Evolutionary conservation across 2,113 vertebrate species (phyloP).

Genomic region (Poecilia latipinna): DNA sequence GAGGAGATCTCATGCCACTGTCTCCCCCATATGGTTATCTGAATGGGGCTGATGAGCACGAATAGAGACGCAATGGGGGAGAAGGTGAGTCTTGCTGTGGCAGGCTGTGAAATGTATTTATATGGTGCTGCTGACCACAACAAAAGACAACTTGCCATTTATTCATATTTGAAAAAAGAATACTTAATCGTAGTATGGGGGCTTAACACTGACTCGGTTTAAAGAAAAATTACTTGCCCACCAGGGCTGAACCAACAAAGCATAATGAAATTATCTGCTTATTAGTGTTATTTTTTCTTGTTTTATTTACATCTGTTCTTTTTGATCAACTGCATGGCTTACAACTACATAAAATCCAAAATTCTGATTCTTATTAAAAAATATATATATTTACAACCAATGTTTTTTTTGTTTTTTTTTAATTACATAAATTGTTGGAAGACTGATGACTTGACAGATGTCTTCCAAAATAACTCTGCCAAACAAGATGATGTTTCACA

Average conservation of each 20-base stretch:
- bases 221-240: no score
- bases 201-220: no score
- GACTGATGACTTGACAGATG: no score
- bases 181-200: no score
- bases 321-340: background rate
- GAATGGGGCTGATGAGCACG: constrained; percentile 75
- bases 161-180: no score
- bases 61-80: constrained; percentile 69
- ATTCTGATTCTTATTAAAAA: no score
- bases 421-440: no score
- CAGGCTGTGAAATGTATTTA: constrained; percentile 4
- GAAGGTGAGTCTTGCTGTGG: constrained; percentile 14
- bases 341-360: no score
- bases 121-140: background rate
- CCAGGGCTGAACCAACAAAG: background rate
- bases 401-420: no score
- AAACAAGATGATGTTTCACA: no score
- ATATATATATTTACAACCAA: no score
- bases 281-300: background rate
- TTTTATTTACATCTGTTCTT: background rate
- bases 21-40: constrained; percentile 82
- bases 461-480: no score
- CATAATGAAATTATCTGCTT: background rate
- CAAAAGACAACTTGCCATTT: background rate
- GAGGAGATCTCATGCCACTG: constrained; percentile 79